Base-by-base conservation (phyloP, 2,797 vertebrate genomes). In the Geotrypetes seraphini region DNA sequence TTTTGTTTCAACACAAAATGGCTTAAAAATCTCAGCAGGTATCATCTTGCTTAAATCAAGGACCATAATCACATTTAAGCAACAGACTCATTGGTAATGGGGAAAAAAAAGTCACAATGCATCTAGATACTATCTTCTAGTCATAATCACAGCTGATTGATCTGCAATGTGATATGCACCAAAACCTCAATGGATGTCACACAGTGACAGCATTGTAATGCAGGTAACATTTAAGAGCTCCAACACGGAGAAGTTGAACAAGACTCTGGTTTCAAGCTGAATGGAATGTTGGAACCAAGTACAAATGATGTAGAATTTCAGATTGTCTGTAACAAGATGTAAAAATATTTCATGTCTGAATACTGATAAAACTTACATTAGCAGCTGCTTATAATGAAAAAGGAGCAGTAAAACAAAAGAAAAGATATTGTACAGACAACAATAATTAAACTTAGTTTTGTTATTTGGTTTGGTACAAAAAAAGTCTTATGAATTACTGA, bases 181-280 rank as follows among this genome's bases (percentile, higher is more conserved):
- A 64, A 68, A 64, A 59, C 66, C 78, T 62, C 44, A 48, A 81
- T 51, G 75, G 75, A 85, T 78, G 91, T 94, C 91, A 94, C 91
- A 94, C 70, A 79, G 89, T 90, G 89, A 95, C 90, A 91, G 85
- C 80, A 81, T 81, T 69, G 80, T 78, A 69, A 70, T 67, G 71
- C 63, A 75, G 69, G 58, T 61, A 82, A 85, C 75, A 74, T 59
- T 61, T 59, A 74, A 49, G 54, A 61, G 56, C 70, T 73, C 75
- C 71, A 69, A 78, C 66, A 66, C 53, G 57, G 56, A 58, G 51
- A 38, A 56, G 69, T 69, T 55, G 74, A 75, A 64, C 49, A 53
- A 66, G 57, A 63, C 59, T 70, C 61, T 60, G 64, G 65, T 51
- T 38, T 71, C 58, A 69, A 79, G 62, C 73, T 73, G 69, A 76